phyloP scores from a whole-genome alignment of 2,113 vertebrate genomes.

The Gopherus flavomarginatus region DNA sequence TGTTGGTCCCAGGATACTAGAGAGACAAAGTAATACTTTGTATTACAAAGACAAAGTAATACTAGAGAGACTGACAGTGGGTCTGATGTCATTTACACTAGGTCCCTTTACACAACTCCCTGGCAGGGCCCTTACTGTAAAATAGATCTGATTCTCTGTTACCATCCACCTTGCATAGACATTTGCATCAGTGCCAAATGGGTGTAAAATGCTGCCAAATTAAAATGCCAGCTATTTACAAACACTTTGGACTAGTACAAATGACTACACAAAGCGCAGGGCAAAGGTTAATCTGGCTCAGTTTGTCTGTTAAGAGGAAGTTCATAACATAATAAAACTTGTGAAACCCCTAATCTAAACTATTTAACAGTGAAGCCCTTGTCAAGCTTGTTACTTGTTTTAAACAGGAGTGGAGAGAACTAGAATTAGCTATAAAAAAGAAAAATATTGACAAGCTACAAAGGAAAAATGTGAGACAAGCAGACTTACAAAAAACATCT shows the following conservation, averaged over 20 bases:
- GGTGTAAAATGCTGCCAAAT: background rate
- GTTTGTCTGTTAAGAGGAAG: background rate
- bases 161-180: background rate
- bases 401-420: background rate
- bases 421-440: background rate
- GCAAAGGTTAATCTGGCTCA: background rate
- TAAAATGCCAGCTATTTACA: background rate
- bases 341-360: background rate
- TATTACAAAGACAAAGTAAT: too few relatives aligned
- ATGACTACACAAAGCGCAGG: background rate
- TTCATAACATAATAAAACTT: background rate
- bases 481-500: background rate
- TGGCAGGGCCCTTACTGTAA: accelerated
- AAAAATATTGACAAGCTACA: background rate
- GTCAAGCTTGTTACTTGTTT: background rate
- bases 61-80: background rate
- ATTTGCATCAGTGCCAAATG: background rate
- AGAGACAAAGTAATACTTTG: background rate
- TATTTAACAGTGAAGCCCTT: background rate
- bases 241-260: background rate
- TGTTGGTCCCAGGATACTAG: background rate
- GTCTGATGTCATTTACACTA: background rate
- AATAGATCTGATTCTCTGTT: background rate
- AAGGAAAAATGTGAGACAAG: background rate
- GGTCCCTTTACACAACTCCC: background rate